Conservation (phyloP, 2,797 vertebrate species). For the Margarornis squamiger region DNA sequence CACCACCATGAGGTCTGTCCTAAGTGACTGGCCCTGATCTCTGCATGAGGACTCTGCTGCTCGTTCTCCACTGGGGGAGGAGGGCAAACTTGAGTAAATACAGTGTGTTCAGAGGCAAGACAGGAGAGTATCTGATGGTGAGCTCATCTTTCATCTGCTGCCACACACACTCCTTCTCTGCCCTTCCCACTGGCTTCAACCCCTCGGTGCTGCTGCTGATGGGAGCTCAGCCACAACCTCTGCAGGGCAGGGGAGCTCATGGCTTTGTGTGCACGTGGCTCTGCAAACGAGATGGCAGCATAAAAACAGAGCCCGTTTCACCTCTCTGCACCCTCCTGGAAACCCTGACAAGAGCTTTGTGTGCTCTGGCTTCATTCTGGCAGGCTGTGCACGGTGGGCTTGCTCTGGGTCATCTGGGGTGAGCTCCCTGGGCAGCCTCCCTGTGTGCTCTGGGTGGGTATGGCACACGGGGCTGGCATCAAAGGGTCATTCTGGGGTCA, state of each 20-base stretch:
- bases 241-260: neutral
- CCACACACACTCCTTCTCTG: slow-evolving; percentile 22
- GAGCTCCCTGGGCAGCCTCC: neutral
- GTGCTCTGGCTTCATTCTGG: neutral
- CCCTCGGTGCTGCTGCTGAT: neutral
- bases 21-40: neutral
- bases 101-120: slow-evolving; percentile 19
- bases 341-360: neutral
- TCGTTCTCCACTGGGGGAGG: neutral
- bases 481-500: slow-evolving; percentile 5
- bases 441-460: neutral
- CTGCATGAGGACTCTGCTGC: neutral
- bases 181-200: neutral
- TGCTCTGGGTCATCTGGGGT: neutral
- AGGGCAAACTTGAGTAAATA: neutral
- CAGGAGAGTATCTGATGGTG: neutral
- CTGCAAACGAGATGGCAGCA: neutral
- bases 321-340: neutral
- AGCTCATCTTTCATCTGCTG: slow-evolving; percentile 44
- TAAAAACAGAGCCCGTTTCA: neutral
- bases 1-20: neutral
- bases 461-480: fast-evolving
- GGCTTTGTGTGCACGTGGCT: neutral
- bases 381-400: neutral
- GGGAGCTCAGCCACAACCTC: neutral